Evolutionary conservation across 2,797 vertebrate genomes (phyloP).

Genomic region (Lagocephalus sceleratus): DNA sequence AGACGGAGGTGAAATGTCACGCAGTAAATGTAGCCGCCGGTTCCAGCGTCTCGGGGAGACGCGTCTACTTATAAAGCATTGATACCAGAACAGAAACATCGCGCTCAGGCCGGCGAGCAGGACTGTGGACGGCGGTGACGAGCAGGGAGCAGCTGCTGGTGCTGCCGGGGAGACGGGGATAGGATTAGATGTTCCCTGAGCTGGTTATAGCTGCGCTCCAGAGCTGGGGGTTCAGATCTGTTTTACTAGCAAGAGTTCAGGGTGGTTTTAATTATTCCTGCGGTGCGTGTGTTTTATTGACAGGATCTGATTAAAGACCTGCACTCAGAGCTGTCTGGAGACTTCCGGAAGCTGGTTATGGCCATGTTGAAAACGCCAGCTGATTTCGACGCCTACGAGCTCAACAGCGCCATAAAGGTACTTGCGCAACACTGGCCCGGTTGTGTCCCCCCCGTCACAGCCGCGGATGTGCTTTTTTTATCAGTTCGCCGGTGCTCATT

Average conservation of each 20-base stretch:
- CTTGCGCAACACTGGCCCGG: conserved; percentile 21
- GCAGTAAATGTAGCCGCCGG: no score
- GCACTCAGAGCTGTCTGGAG: conserved; percentile 94
- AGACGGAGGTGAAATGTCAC: no score
- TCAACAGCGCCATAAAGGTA: conserved; percentile 92
- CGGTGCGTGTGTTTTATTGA: conserved; percentile 34
- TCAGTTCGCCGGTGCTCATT: not conserved
- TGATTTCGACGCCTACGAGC: conserved; percentile 84
- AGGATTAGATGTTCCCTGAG: conserved; percentile 39
- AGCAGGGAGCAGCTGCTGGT: conserved; percentile 40
- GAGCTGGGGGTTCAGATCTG: conserved; percentile 4
- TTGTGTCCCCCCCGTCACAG: not conserved
- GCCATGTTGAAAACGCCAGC: conserved; percentile 86
- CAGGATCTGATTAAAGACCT: conserved; percentile 97
- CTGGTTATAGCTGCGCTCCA: conserved; percentile 24
- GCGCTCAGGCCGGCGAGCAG: not conserved
- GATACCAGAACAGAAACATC: not conserved
- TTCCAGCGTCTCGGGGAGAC: not conserved
- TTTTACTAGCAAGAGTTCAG: conserved; percentile 6
- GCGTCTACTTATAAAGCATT: not conserved
- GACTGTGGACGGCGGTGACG: conserved; percentile 5
- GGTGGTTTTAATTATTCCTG: conserved; percentile 34
- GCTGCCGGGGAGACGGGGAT: conserved; percentile 31
- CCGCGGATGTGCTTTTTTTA: not conserved
- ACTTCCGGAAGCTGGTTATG: conserved; percentile 91